These are phyloP conservation scores for Drosophila mayaguana DNA, from an alignment of 2,888 invertebrate genomes.

Conservation along the genomic window DNA sequence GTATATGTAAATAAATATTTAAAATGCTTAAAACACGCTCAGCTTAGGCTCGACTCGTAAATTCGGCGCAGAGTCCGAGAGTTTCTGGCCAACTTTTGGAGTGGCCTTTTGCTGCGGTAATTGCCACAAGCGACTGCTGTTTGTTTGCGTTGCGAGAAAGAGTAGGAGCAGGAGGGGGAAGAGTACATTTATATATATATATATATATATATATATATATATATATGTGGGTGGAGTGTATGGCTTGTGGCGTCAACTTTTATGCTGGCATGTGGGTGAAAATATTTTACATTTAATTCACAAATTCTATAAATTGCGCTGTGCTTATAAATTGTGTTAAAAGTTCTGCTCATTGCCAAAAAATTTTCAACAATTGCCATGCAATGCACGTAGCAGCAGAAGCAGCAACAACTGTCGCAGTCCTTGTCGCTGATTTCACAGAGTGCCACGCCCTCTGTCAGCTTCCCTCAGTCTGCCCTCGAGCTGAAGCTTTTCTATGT, in stretches of 20 bases:
- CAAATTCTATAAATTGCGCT: conserved; percentile 75
- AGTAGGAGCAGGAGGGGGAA: too few relatives aligned
- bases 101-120: conserved; percentile 60
- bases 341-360: conserved; percentile 63
- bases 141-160: conserved; percentile 41
- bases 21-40: conserved; percentile 21
- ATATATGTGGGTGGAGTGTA: conserved; percentile 5
- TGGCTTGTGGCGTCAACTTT: conserved; percentile 55
- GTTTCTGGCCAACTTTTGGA: conserved; percentile 50
- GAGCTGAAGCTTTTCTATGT: neutral
- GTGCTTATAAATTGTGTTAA: conserved; percentile 77
- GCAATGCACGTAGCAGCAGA: conserved; percentile 65
- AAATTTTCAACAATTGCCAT: conserved; percentile 57
- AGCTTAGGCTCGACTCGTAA: conserved; percentile 29
- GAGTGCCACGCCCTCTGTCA: conserved; percentile 10
- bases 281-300: conserved; percentile 70
- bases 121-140: conserved; percentile 66
- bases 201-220: neutral
- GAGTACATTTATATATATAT: too few relatives aligned
- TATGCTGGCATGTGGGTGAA: conserved; percentile 45
- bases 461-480: neutral
- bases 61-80: conserved; percentile 32
- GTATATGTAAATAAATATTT: conserved; percentile 26
- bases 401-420: conserved; percentile 46
- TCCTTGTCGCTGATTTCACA: conserved; percentile 59